Evolutionary conservation across 2,113 vertebrate genomes (phyloP).

Genomic region (Paralichthys olivaceus): DNA sequence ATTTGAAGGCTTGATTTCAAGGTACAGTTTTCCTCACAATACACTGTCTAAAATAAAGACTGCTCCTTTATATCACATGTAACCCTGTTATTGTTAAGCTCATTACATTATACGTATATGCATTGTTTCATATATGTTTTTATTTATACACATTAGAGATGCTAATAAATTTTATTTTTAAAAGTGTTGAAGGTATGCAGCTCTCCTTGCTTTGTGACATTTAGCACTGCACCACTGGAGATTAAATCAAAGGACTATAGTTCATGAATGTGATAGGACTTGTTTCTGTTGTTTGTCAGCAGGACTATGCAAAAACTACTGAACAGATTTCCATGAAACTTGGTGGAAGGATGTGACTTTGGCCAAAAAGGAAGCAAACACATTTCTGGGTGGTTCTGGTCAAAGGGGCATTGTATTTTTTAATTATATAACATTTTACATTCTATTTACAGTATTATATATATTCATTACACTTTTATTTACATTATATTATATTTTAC

Average conservation of each 20-base stretch:
- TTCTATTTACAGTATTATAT: too few species aligned
- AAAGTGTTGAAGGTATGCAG: constrained; percentile 80
- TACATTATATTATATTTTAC: too few species aligned
- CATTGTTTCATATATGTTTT: constrained; percentile 89
- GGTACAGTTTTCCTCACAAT: constrained; percentile 85
- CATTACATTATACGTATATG: constrained; percentile 86
- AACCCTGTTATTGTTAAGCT: constrained; percentile 89
- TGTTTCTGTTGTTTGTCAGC: too few species aligned
- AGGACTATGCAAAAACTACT: too few species aligned
- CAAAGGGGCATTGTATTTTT: too few species aligned
- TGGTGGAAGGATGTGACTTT: too few species aligned
- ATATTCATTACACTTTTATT: too few species aligned
- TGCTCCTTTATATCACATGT: constrained; percentile 90
- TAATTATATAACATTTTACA: too few species aligned
- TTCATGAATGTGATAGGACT: background rate
- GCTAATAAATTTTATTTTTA: constrained; percentile 93
- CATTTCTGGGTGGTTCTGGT: too few species aligned
- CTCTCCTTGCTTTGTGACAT: constrained; percentile 21
- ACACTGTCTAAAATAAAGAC: constrained; percentile 84
- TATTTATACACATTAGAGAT: constrained; percentile 91
- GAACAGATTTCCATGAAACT: too few species aligned
- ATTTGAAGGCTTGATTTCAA: constrained; percentile 81
- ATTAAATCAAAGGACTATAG: background rate
- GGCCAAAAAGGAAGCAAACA: too few species aligned
- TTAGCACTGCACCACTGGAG: background rate